Percentiles rank a stretch among this genome's conserved stretches.
Conservation (phyloP, 2,888 invertebrate genomes). For the Andrena marginata region DNA sequence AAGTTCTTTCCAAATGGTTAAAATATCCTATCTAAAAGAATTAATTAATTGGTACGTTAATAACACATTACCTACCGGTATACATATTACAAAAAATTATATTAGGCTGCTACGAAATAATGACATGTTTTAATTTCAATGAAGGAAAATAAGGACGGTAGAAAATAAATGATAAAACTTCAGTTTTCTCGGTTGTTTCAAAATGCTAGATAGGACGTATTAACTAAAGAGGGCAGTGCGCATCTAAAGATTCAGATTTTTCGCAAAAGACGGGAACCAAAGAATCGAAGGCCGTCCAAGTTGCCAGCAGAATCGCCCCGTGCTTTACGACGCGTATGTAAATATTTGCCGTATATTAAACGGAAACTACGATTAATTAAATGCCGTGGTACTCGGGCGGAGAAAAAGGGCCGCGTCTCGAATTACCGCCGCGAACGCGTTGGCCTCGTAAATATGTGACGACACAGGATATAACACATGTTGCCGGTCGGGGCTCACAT, state of each 20-base stretch:
- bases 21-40: too few relatives aligned
- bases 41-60: too few relatives aligned
- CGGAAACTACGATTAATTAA: constrained; percentile 69
- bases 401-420: constrained; percentile 55
- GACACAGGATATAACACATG: constrained; percentile 66
- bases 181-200: too few relatives aligned
- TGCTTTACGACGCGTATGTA: constrained; percentile 42
- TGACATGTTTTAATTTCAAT: too few relatives aligned
- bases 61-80: too few relatives aligned
- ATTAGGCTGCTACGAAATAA: too few relatives aligned
- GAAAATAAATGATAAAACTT: too few relatives aligned
- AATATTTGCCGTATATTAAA: constrained; percentile 53
- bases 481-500: constrained; percentile 61
- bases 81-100: too few relatives aligned
- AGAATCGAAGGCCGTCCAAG: background rate
- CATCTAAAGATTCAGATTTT: background rate
- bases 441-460: constrained; percentile 71
- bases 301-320: constrained; percentile 21
- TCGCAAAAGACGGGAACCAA: background rate
- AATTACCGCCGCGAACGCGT: constrained; percentile 55
- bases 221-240: too few relatives aligned
- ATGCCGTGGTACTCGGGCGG: constrained; percentile 43
- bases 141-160: too few relatives aligned
- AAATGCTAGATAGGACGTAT: too few relatives aligned
- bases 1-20: too few relatives aligned